Evolutionary conservation across 2,888 invertebrate genomes (phyloP), one percentile per base, ranked within the genome.

Genomic region (Apantesis nais): DNA sequence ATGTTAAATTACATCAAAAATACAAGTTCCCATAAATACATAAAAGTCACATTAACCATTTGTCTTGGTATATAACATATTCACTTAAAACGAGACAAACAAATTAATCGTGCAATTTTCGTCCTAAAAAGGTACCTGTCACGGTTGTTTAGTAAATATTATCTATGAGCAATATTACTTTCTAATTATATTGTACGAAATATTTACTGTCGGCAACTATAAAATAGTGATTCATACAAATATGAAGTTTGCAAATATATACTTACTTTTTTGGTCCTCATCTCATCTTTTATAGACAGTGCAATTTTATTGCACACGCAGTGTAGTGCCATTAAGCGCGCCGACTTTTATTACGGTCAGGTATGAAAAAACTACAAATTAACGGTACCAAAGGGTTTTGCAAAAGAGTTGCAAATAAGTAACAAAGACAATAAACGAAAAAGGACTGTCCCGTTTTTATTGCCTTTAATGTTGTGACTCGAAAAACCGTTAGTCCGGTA

Each of bases 341-440:
- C 88, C 86, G 84, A 78, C 80, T 83, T 90, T 90, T 90, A 89
- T 88, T 85, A 77, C 80, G 68, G 74, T 70, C 88, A 83, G 84
- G 86, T 87, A 85, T 78, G 83, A 71, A 75, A 81, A 78, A 83
- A 81, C 77, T 82, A 81, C 77, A 81, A 84, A 83, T 81, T 79
- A 85, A 84, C 82, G 83, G 79, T 81, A 86, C 84, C 83, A 83
- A 86, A 89, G 85, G 88, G 86, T 89, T 58, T 90, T 75, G 85
- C 86, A 88, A 90, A 90, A 89, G 89, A 90, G 90, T 89, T 90
- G 89, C 89, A 85, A 90, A 88, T 85, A 86, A 69, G 48, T 63
- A 64, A 87, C 80, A 48, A 86, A 87, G 89, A 90, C 87, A 90
- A 90, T 82, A 77, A 86, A 89, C 78, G 82, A 82, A 82, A 80